Conservation (phyloP, 2,113 vertebrate genomes). For the Passer domesticus region DNA sequence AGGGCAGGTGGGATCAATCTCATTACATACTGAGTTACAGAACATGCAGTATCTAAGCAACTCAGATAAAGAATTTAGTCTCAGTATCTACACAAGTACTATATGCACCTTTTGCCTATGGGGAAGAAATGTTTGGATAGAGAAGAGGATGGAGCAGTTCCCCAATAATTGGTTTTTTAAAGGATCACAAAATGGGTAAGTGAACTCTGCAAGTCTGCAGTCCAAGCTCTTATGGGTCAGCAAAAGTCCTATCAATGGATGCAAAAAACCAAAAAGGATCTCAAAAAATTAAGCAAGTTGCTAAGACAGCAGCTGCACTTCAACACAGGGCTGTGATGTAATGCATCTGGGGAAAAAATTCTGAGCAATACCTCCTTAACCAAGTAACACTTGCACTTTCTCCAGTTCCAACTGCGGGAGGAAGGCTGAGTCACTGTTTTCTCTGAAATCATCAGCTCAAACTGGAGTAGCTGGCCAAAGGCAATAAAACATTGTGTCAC, state of each 20-base stretch:
- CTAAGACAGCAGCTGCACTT: not conserved
- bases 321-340: not conserved
- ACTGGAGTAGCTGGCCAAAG: not conserved
- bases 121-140: not conserved
- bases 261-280: not conserved
- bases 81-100: not conserved
- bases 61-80: not conserved
- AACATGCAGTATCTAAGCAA: not conserved
- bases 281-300: not conserved
- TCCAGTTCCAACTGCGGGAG: not conserved
- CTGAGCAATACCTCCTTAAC: not conserved
- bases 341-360: not conserved
- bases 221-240: not conserved
- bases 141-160: not conserved
- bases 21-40: not conserved
- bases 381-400: slow-evolving; percentile 9
- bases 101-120: not conserved
- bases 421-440: slow-evolving; percentile 34
- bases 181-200: not conserved
- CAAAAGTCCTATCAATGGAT: accelerated
- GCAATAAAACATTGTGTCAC: not conserved
- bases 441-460: not conserved
- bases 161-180: not conserved
- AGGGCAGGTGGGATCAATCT: not conserved
- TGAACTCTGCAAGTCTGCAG: not conserved